phyloP scores from a whole-genome alignment of 2,888 invertebrate species.

The Ectemnius lituratus region DNA sequence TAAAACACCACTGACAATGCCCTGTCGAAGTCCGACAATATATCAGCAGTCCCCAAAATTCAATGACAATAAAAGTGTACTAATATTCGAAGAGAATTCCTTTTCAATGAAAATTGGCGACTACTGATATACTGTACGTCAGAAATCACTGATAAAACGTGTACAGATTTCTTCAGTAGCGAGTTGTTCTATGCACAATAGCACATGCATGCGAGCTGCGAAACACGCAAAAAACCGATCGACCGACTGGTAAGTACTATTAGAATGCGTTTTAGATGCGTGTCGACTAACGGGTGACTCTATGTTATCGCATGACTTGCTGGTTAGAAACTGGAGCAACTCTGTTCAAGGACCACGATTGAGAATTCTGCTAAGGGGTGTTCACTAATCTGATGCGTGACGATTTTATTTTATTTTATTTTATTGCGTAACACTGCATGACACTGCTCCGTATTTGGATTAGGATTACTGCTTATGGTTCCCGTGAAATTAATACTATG shows the following conservation, averaged over 20 bases:
- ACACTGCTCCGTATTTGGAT: too few species aligned
- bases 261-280: slow-evolving; percentile 41
- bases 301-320: slow-evolving; percentile 9
- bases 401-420: not conserved
- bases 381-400: not conserved
- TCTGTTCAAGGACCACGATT: slow-evolving; percentile 10
- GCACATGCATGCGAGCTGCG: slow-evolving; percentile 56
- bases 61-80: not conserved
- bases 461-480: too few species aligned
- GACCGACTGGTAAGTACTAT: slow-evolving; percentile 59
- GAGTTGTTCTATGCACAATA: slow-evolving; percentile 44
- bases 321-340: not conserved
- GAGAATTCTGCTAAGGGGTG: not conserved
- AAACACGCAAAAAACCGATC: slow-evolving; percentile 32
- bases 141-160: slow-evolving; percentile 24
- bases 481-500: too few species aligned
- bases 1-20: too few species aligned
- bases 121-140: too few species aligned
- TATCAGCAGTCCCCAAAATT: too few species aligned
- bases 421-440: too few species aligned
- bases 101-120: not conserved
- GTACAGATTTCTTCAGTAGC: slow-evolving; percentile 30
- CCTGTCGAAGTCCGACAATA: too few species aligned
- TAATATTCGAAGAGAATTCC: not conserved
- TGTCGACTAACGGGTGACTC: slow-evolving; percentile 42